phyloP scores from a whole-genome alignment of 2,888 invertebrate genomes.

The Lithophane semibrunnea region DNA sequence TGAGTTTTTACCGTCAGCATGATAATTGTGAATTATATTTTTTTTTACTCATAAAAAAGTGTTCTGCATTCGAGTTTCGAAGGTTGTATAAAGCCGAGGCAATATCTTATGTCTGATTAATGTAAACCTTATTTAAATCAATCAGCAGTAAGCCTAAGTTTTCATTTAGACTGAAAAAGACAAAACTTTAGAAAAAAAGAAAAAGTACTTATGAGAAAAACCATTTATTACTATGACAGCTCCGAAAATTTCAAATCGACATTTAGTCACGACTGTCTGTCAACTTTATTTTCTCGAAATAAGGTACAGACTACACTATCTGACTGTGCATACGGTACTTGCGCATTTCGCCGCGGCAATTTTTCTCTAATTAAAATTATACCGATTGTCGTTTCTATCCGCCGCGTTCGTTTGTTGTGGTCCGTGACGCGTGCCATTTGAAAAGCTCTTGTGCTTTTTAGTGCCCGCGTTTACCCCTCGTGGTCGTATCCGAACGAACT shows the following conservation, averaged over 20 bases:
- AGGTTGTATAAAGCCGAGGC: not conserved
- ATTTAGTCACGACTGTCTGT: constrained; percentile 1
- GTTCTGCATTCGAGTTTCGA: not conserved
- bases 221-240: constrained; percentile 17
- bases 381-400: constrained; percentile 86
- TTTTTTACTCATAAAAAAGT: not conserved
- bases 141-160: not conserved
- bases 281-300: not conserved
- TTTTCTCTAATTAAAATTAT: constrained; percentile 91
- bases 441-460: constrained; percentile 88
- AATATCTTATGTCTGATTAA: not conserved
- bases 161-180: not conserved
- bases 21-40: constrained; percentile 42
- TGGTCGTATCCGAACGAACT: constrained; percentile 74
- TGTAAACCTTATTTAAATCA: not conserved
- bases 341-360: constrained; percentile 85
- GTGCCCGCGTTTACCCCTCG: constrained; percentile 88
- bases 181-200: not conserved
- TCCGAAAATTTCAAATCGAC: not conserved
- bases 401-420: constrained; percentile 88
- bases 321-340: constrained; percentile 74
- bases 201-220: constrained; percentile 17
- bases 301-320: constrained; percentile 35
- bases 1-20: constrained; percentile 83
- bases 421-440: constrained; percentile 87